Evolutionary conservation across 2,888 invertebrate genomes (phyloP).

Genomic region (Drosophila kokeensis): DNA sequence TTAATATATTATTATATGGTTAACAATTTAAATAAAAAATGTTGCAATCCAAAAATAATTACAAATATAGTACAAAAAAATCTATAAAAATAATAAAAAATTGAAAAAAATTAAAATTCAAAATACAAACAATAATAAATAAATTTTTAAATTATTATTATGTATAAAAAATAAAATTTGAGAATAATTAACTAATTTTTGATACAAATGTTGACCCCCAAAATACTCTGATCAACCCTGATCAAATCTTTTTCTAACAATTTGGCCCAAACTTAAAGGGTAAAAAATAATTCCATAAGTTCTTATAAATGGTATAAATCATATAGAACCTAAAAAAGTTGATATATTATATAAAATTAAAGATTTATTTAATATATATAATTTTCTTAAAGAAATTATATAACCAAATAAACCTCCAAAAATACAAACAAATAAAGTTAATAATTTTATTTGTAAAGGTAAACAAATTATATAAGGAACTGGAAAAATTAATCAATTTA

Average conservation of each 20-base stretch:
- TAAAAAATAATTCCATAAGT: slow-evolving; percentile 85
- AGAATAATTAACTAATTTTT: slow-evolving; percentile 85
- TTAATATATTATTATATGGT: too few relatives aligned
- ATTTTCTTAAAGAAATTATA: slow-evolving; percentile 84
- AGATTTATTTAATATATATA: slow-evolving; percentile 36
- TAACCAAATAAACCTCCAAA: slow-evolving; percentile 84
- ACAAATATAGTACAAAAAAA: too few relatives aligned
- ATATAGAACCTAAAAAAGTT: slow-evolving; percentile 85
- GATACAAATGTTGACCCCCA: slow-evolving; percentile 85
- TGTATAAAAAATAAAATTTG: slow-evolving; percentile 78
- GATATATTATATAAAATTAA: slow-evolving; percentile 78
- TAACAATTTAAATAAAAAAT: too few relatives aligned
- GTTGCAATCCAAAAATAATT: too few relatives aligned
- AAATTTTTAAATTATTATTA: too few relatives aligned
- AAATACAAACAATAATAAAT: slow-evolving; percentile 86
- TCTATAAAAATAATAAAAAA: too few relatives aligned
- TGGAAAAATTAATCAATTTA: slow-evolving; percentile 87
- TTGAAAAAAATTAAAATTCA: slow-evolving; percentile 82
- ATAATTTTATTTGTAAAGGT: slow-evolving; percentile 86
- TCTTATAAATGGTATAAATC: slow-evolving; percentile 84
- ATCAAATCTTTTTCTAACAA: slow-evolving; percentile 85
- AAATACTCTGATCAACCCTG: slow-evolving; percentile 86
- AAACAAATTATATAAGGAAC: slow-evolving; percentile 87
- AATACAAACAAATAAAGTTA: slow-evolving; percentile 86
- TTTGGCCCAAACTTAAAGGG: slow-evolving; percentile 85